Evolutionary conservation across 2,113 vertebrate genomes (phyloP).

Genomic region (Sinocyclocheilus grahami): DNA sequence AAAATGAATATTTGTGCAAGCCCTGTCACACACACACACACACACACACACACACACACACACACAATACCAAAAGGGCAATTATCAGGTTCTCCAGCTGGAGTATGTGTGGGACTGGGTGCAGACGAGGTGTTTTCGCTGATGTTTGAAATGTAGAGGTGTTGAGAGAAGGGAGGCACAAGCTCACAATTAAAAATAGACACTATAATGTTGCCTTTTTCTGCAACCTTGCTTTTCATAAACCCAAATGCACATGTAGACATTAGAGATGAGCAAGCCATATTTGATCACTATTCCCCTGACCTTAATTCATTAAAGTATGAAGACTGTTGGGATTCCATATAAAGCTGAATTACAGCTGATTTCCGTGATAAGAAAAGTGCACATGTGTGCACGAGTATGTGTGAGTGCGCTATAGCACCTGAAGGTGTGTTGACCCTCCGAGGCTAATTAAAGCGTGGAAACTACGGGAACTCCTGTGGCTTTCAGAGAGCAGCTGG

Average conservation of each 20-base stretch:
- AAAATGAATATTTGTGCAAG: background rate
- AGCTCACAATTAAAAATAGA: conserved; percentile 42
- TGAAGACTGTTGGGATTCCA: conserved; percentile 1
- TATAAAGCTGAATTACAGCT: conserved; percentile 24
- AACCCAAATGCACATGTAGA: background rate
- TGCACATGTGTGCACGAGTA: background rate
- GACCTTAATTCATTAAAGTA: conserved; percentile 23
- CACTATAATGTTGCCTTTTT: background rate
- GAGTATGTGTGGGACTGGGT: background rate
- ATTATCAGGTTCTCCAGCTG: background rate
- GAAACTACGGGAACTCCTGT: conserved; percentile 40
- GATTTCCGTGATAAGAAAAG: conserved; percentile 18
- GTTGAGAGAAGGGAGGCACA: background rate
- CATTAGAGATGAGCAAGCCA: background rate
- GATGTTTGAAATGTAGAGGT: conserved; percentile 47
- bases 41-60: no score
- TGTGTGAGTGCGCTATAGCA: conserved; percentile 13
- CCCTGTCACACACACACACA: background rate
- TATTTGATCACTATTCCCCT: conserved; percentile 21
- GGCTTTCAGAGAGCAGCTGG: conserved; percentile 44
- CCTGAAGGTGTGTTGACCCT: conserved; percentile 49
- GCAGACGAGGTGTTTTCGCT: conserved; percentile 20
- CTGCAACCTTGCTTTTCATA: background rate
- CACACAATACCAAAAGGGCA: background rate
- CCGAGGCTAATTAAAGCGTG: conserved; percentile 56